Evolutionary conservation across 2,113 vertebrate genomes (phyloP).

Genomic region (Bucco capensis): DNA sequence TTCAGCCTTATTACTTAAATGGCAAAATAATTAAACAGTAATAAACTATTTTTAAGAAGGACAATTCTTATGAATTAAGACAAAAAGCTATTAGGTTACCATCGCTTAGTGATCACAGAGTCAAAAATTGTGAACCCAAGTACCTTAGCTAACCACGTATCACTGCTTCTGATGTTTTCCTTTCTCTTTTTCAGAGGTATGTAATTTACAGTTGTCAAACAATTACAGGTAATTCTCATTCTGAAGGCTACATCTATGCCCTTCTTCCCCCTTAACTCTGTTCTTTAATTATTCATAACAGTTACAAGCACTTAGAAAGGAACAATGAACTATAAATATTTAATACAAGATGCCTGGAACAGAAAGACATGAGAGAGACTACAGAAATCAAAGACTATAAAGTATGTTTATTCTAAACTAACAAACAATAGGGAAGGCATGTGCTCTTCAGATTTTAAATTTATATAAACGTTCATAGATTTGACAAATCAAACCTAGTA

Average conservation of each 20-base stretch:
- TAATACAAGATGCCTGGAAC: slow-evolving; percentile 15
- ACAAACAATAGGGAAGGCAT: background rate
- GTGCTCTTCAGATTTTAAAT: background rate
- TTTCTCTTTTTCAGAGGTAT: slow-evolving; percentile 4
- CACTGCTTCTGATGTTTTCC: background rate
- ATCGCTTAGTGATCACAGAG: background rate
- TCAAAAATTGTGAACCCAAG: background rate
- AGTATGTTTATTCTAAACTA: background rate
- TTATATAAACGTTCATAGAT: background rate
- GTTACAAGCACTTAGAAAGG: slow-evolving; percentile 48
- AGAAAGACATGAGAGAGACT: background rate
- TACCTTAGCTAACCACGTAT: background rate
- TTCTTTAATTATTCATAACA: slow-evolving; percentile 56
- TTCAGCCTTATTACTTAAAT: background rate
- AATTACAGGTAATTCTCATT: background rate
- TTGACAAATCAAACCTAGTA: background rate
- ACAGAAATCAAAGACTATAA: background rate
- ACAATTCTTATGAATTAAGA: background rate
- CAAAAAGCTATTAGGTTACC: background rate
- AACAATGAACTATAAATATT: slow-evolving; percentile 55
- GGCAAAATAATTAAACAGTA: background rate
- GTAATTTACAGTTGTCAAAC: background rate
- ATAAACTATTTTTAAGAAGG: background rate
- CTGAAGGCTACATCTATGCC: slow-evolving; percentile 3
- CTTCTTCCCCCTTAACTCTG: slow-evolving; percentile 15